Conservation (phyloP, 2,797 vertebrate genomes). For the Amazona ochrocephala region DNA sequence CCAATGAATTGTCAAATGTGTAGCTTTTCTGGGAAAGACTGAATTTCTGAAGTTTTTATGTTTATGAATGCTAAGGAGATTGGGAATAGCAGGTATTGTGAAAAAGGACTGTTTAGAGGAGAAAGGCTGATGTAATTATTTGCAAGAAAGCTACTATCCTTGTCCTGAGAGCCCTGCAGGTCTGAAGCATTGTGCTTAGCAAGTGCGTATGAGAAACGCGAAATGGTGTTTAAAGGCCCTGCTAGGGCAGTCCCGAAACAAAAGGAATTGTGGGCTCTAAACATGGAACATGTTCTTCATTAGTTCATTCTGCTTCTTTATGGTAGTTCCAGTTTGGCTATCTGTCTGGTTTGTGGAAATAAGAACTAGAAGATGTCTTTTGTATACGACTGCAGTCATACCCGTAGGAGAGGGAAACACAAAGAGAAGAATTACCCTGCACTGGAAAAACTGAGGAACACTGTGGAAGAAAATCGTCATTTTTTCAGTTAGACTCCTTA, state of each 20-base stretch:
- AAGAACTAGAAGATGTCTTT: background rate
- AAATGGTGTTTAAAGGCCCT: background rate
- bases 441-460: background rate
- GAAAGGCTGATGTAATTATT: background rate
- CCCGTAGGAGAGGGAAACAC: background rate
- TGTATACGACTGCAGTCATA: background rate
- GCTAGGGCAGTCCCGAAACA: background rate
- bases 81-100: background rate
- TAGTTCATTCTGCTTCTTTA: background rate
- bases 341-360: background rate
- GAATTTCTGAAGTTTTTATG: background rate
- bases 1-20: background rate
- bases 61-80: background rate
- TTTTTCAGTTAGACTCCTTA: slow-evolving; percentile 39
- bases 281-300: background rate
- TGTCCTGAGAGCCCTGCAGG: background rate
- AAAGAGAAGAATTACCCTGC: background rate
- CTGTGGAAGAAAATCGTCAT: background rate
- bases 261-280: background rate
- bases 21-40: background rate
- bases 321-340: background rate
- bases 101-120: background rate
- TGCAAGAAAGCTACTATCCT: background rate
- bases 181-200: background rate
- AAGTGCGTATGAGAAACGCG: fast-evolving